Evolutionary conservation across 2,888 invertebrate genomes (phyloP).

Genomic region (Aporophyla nigra): DNA sequence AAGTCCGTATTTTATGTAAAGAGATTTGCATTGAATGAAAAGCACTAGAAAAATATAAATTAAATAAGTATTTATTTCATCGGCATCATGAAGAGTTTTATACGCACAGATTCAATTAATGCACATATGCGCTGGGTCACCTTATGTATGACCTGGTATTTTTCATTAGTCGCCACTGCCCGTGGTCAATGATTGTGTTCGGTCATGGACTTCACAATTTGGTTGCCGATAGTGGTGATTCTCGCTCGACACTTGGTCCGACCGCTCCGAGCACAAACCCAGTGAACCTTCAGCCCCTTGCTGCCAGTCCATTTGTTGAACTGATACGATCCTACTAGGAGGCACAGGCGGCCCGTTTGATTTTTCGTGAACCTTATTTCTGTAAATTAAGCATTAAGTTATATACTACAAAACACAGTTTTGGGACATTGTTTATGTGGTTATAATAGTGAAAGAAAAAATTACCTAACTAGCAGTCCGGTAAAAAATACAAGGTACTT

Average conservation of each 20-base stretch:
- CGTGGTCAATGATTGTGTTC: conserved; percentile 32
- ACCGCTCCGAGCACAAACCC: conserved; percentile 13
- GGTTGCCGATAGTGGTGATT: conserved; percentile 1
- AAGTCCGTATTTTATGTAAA: neutral
- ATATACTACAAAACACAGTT: neutral
- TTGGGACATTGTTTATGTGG: neutral
- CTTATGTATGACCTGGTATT: neutral
- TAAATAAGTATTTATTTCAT: neutral
- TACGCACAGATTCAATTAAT: neutral
- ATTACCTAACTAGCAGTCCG: too few relatives aligned
- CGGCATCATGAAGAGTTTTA: neutral
- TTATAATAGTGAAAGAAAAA: too few relatives aligned
- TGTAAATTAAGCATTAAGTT: neutral
- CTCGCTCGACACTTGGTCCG: conserved; percentile 11
- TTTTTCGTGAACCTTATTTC: conserved; percentile 16
- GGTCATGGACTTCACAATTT: conserved; percentile 6
- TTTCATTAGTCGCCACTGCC: neutral
- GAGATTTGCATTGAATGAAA: neutral
- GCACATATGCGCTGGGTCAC: neutral
- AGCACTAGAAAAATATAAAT: neutral
- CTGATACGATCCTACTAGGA: neutral
- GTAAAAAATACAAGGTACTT: too few relatives aligned
- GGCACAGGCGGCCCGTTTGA: neutral
- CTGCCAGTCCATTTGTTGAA: conserved; percentile 22
- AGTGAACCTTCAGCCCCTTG: conserved; percentile 10